These are phyloP conservation scores for Tautogolabrus adspersus DNA, from an alignment of 2,113 vertebrate species.

Conservation along the genomic window DNA sequence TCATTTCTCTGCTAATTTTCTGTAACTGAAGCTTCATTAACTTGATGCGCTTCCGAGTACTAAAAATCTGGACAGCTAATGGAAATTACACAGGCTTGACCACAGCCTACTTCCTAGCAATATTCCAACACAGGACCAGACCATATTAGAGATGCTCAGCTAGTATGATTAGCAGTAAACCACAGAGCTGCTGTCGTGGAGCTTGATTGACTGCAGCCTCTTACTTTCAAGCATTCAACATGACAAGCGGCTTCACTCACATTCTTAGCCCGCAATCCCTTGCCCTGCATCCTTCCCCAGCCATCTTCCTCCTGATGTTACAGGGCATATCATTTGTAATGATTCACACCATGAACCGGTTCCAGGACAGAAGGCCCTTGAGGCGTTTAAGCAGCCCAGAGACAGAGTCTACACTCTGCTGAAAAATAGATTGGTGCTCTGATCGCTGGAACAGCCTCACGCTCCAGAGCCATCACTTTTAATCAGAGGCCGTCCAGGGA, in stretches of 20 bases:
- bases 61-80: conserved; percentile 65
- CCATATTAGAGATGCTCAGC: conserved; percentile 36
- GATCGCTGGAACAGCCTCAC: conserved; percentile 75
- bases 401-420: conserved; percentile 61
- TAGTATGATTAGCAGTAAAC: conserved; percentile 20
- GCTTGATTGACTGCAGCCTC: conserved; percentile 50
- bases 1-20: conserved; percentile 79
- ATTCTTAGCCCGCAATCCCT: conserved; percentile 49
- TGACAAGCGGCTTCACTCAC: conserved; percentile 74
- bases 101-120: conserved; percentile 18
- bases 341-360: conserved; percentile 79
- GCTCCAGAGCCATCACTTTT: conserved; percentile 83
- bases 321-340: conserved; percentile 83
- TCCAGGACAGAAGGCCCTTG: conserved; percentile 72
- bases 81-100: conserved; percentile 42
- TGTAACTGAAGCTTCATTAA: conserved; percentile 77
- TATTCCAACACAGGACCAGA: conserved; percentile 31
- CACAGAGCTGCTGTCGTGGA: conserved; percentile 54
- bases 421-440: conserved; percentile 75
- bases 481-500: conserved; percentile 76
- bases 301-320: conserved; percentile 72
- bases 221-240: conserved; percentile 76
- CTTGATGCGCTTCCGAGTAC: conserved; percentile 60
- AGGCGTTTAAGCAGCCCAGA: conserved; percentile 59
- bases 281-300: conserved; percentile 44